Evolutionary conservation across 2,113 vertebrate genomes (phyloP), one percentile per base, ranked within the genome.

Genomic region (Dolichallabes microphthalmus): DNA sequence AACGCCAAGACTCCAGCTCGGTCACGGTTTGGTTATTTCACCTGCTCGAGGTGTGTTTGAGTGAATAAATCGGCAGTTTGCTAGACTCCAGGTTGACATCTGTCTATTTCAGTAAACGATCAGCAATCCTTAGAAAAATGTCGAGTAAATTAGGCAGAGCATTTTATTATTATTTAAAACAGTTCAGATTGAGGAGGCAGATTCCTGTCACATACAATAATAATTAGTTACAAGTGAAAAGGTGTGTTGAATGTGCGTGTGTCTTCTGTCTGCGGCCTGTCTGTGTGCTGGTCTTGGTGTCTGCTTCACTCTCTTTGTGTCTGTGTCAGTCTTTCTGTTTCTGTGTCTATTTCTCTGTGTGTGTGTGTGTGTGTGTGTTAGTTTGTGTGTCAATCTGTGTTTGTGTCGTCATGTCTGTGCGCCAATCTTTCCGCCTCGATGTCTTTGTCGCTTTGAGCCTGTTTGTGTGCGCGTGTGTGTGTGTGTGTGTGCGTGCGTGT

Each of bases 61-160:
- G 20, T 45, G 20, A 74, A 74, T 25, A 73, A 73, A 45, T 45
- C 69, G 22, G 19, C 32, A 50, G 39, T 74, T 52, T 27, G 11
- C 25, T 52, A 1, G 22, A 75, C 22, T 73, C 35, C 22, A 74
- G 22, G 71, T 50, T 50, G 10, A 25, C 25, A 71, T 39, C 39
- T 50, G 22, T 39, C 57, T 73, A 58, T 83, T 64, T 66, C 45
- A 69, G 80, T 77, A 85, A 52, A 25, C 53, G 19, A 83, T 73
- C 79, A 61, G 53, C 52, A 63, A 15, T 7, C 20, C 80, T 66
- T 7, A 57, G 2, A 71, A 32, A 9, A 50, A 9, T 52, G 11
- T 82, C 22, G 17, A 73, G 74, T 60, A 27, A 60, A 50, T 35
- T 27, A 14, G n/a, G 39, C 9, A 1, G 13, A 69, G 55, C n/a